Base-by-base conservation (phyloP, 2,888 invertebrate genomes). In the Noctua janthina region DNA sequence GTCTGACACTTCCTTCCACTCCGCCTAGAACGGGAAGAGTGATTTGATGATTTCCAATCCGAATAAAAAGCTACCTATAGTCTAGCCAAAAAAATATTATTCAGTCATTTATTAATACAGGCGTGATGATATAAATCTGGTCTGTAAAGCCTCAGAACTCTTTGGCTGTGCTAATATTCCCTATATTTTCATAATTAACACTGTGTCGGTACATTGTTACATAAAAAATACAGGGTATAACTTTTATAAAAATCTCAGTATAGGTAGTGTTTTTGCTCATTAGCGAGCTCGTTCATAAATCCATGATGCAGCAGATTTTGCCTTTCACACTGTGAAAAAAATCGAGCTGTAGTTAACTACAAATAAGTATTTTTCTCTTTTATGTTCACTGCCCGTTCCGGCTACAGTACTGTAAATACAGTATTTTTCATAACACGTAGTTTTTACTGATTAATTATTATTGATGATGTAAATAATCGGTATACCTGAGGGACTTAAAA, bases 271-370 rank as follows among this genome's bases (percentile, higher is more conserved):
- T 66, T 85, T 66, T 59, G 59, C 83, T 83, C 86, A 83, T 86
- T 83, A 82, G 86, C 59, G 66, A 73, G 66, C 76, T n/a, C 51
- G n/a, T 70, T 66, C 76, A 82, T 82, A 70, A 82, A 85, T 54
- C 66, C 74, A 54, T 67, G 85, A 71, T 49, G 67, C 46, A 71
- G 70, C 46, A 49, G 23, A 74, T 85, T 85, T 29, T 71, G 23
- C 59, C 29, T 84, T 72, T 62, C 23, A 82, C 29, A 54, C n/a
- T 46, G 20, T 59, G 51, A 67, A 66, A 6, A 68, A 81, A 79
- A 64, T 73, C 23, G 62, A 69, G 72, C 56, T 84, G 13, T 39
- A 4, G 2, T 82, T 80, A 23, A 15, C 62, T 64, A 77, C 17
- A 62, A 75, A 76, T 43, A 46, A 75, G 17, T 17, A 35, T 54